Base-by-base conservation (phyloP, 2,888 invertebrate genomes). In the Tetragnatha montana region DNA sequence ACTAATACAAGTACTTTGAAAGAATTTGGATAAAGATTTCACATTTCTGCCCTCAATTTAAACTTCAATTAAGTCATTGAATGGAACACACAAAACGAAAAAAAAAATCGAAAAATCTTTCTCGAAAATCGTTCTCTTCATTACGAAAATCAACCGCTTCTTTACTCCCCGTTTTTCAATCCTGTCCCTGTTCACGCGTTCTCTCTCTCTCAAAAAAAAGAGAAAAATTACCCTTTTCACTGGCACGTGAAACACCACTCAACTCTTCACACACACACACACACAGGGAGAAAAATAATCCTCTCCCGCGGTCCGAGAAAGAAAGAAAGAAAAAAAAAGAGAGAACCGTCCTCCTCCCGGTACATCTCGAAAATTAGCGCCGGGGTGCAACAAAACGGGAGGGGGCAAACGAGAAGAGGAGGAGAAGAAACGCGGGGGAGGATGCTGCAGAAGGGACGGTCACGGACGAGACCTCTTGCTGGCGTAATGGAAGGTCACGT, bases 401-500 rank as follows among this genome's bases (percentile, higher is more conserved):
- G 50, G 22, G 22, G n/a, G 6, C n/a, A n/a, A n/a, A n/a, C n/a
- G n/a, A n/a, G n/a, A n/a, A 35, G 17, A 19, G 60, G 19, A 83
- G 8, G 19, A 68, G 74, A 75, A 68, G 22, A 68, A 76, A 50
- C 47, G 49, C 21, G 17, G n/a, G 51, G 51, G 51, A 35, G 47
- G 22, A 19, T 6, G 17, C 68, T 68, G 68, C n/a, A 79, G 49
- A 80, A 78, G 70, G 70, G 87, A 71, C 74, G 87, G 87, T 88
- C 87, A 88, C 81, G 87, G 87, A 49, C 76, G 81, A 78, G 87
- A 88, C 87, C 87, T 88, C 78, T 88, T 51, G 81, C 68, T 68
- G 19, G 7, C 19, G 17, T 60, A 35, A 68, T 8, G 60, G 68
- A 47, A 35, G 86, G 80, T 86, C 79, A 79, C 80, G 86, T 86